Evolutionary conservation across 2,888 invertebrate genomes (phyloP), one percentile per base, ranked within the genome.

Genomic region (Thera britannica): DNA sequence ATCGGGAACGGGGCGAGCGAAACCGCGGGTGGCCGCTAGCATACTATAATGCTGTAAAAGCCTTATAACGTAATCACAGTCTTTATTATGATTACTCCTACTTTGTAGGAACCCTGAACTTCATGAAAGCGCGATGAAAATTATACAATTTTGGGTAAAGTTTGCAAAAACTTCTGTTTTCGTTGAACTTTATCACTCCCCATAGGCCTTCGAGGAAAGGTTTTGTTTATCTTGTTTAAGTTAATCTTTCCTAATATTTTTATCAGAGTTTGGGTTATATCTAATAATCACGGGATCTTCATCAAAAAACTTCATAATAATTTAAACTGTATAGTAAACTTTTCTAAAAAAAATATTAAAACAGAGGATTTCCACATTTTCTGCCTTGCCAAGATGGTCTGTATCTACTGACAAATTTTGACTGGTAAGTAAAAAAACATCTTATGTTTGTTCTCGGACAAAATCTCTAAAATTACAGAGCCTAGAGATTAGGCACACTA

Each of bases 81-180:
- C 3, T 34, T 52, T 52, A 52, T 52, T 34, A 52, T 52, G 52
- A 52, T 44, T 8, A 44, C 38, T 48, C 2, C 35, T 7, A 34
- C 46, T 58, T 56, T 48, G 2, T n/a, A n/a, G 46, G n/a, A 35
- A 48, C 35, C 9, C 0, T 12, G n/a, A 54, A 35, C 11, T 51
- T 41, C 23, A 57, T 62, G 63, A 70, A 63, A 70, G 61, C 36
- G 52, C 57, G 63, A 70, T 70, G 70, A 70, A 66, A 70, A 66
- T 70, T 69, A 70, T 63, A 66, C 66, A 57, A 66, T 66, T 69
- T 57, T 44, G 38, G 34, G 48, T 54, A 63, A 60, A 23, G 23
- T 23, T 70, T 63, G n/a, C 41, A 41, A 48, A 58, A 63, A 66
- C 63, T 70, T 70, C 60, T 63, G 66, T 62, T 69, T 65, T 60